Conservation (phyloP, 2,113 vertebrate genomes). For the Madoqua kirkii region DNA sequence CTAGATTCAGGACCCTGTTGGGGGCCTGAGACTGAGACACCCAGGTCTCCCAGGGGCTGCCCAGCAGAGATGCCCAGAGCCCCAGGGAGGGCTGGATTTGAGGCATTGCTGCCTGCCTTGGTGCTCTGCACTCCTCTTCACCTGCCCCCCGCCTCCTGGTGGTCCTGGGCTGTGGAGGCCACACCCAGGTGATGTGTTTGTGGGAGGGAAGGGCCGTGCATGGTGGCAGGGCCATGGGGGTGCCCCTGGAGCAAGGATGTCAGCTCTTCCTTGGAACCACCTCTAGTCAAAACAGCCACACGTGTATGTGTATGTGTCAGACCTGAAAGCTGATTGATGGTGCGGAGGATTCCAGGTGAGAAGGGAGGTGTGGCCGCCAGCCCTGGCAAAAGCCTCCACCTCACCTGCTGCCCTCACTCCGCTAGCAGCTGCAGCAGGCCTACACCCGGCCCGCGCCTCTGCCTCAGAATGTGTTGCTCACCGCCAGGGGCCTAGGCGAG, state of each 20-base stretch:
- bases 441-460: fast-evolving
- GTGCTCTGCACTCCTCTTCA: not conserved
- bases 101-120: not conserved
- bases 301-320: not conserved
- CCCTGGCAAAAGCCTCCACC: not conserved
- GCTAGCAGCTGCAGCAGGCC: not conserved
- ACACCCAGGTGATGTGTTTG: too few species aligned
- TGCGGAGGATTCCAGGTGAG: not conserved
- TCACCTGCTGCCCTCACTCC: not conserved
- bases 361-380: not conserved
- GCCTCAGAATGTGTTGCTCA: not conserved
- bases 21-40: not conserved
- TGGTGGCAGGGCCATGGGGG: too few species aligned
- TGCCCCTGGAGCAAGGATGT: not conserved
- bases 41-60: not conserved
- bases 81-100: not conserved
- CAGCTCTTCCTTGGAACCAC: not conserved
- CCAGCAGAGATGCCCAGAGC: not conserved
- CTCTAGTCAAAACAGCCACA: not conserved
- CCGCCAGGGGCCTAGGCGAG: not conserved
- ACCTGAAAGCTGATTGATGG: not conserved
- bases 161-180: not conserved
- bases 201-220: not conserved
- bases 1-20: not conserved
- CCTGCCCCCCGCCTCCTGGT: not conserved